Conservation (phyloP, 2,888 invertebrate species). For the Apamea epomidion region DNA sequence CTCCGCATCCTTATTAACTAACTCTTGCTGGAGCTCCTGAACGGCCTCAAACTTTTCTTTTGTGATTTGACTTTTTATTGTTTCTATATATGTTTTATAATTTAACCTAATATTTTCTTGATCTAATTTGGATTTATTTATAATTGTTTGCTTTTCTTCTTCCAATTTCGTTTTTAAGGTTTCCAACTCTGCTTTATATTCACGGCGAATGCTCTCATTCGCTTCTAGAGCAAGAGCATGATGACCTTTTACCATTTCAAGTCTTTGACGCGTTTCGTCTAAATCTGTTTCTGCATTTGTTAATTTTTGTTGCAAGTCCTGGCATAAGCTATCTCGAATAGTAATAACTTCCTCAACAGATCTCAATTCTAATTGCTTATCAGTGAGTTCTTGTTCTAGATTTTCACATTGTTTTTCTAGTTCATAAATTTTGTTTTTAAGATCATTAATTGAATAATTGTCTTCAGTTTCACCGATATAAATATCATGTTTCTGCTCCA, state of each 20-base stretch:
- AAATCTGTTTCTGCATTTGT: conserved; percentile 79
- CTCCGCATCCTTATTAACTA: conserved; percentile 81
- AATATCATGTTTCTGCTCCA: conserved; percentile 35
- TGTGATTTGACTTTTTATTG: conserved; percentile 79
- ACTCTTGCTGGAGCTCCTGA: conserved; percentile 79
- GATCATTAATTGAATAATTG: conserved; percentile 67
- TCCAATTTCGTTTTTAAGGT: conserved; percentile 84
- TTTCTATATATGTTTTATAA: conserved; percentile 80
- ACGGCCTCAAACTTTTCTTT: conserved; percentile 83
- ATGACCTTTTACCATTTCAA: conserved; percentile 89
- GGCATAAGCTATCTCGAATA: conserved; percentile 85
- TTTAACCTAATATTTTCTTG: conserved; percentile 82
- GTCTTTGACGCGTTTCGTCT: conserved; percentile 84
- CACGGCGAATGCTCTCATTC: conserved; percentile 88
- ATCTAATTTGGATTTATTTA: conserved; percentile 81
- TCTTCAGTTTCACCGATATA: conserved; percentile 25
- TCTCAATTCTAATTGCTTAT: conserved; percentile 84
- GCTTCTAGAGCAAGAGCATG: conserved; percentile 88
- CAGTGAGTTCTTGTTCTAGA: conserved; percentile 83
- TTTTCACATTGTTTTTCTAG: conserved; percentile 82
- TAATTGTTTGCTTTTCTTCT: conserved; percentile 85
- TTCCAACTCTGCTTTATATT: conserved; percentile 87
- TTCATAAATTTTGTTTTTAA: conserved; percentile 76
- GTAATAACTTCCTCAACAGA: conserved; percentile 86
- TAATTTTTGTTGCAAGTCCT: conserved; percentile 86